Evolutionary conservation across 2,888 invertebrate genomes (phyloP).

Genomic region (Machimus atricapillus): DNA sequence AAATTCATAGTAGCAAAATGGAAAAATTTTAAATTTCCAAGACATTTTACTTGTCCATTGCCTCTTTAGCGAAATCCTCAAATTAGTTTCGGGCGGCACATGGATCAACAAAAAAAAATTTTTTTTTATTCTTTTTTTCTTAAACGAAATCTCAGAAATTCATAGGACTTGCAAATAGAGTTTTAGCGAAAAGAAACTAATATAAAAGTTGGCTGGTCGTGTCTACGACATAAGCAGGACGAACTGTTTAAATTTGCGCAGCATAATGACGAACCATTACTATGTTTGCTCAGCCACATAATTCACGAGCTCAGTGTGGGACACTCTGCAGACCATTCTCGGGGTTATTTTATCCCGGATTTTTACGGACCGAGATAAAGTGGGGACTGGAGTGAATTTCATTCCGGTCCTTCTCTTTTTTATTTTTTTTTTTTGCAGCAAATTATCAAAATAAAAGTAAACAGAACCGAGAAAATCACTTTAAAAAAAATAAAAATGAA

Average conservation of each 20-base stretch:
- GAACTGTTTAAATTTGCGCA: constrained; percentile 7
- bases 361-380: not conserved
- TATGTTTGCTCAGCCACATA: constrained; percentile 6
- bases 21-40: not conserved
- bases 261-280: constrained; percentile 1
- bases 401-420: not conserved
- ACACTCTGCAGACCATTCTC: not conserved
- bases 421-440: not conserved
- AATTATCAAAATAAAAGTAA: not conserved
- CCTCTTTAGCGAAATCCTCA: not conserved
- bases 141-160: not conserved
- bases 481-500: not conserved
- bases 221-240: not conserved
- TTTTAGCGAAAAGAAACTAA: not conserved
- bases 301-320: not conserved
- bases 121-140: not conserved
- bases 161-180: not conserved
- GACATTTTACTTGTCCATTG: not conserved
- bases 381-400: not conserved
- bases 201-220: not conserved
- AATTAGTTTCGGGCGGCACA: not conserved
- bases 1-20: not conserved
- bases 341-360: not conserved
- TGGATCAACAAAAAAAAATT: not conserved
- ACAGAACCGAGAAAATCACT: not conserved